These are phyloP conservation scores for Drosophila ogumai DNA, from an alignment of 1,140 invertebrate species.

Conservation along the genomic window DNA sequence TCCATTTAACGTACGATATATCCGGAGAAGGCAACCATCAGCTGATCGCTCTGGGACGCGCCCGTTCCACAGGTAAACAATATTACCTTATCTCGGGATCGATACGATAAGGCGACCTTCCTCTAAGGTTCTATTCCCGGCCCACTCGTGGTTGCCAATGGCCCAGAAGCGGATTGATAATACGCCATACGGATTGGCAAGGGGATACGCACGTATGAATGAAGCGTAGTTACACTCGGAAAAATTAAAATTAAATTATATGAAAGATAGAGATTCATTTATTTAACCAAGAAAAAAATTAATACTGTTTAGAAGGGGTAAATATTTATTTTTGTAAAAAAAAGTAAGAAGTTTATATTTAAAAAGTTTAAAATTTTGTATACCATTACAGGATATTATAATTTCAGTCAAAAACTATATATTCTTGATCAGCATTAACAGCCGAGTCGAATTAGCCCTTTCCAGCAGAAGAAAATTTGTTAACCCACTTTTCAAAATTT, in stretches of 20 bases:
- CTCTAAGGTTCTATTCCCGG: conserved; percentile 16
- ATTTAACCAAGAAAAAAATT: no score
- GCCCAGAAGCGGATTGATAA: conserved; percentile 31
- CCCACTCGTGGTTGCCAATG: conserved; percentile 35
- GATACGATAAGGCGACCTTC: conserved; percentile 44
- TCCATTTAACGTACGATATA: not conserved
- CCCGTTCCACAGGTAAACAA: conserved; percentile 24
- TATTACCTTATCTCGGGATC: conserved; percentile 14
- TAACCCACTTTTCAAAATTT: no score
- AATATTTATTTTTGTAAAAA: no score
- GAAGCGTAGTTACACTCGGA: conserved; percentile 22
- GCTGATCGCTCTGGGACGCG: conserved; percentile 11
- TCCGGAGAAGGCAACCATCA: conserved; percentile 2
- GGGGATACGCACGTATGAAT: conserved; percentile 26
- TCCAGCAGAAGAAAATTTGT: no score
- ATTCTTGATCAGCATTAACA: no score
- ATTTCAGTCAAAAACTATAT: no score
- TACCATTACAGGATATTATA: no score
- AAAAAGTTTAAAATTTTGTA: no score
- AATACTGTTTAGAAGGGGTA: no score
- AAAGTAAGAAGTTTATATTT: no score
- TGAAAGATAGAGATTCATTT: no score
- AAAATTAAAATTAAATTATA: not conserved
- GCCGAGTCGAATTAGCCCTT: no score
- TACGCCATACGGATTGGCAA: not conserved